Conservation (phyloP, 2,113 vertebrate genomes). For the Egretta garzetta region DNA sequence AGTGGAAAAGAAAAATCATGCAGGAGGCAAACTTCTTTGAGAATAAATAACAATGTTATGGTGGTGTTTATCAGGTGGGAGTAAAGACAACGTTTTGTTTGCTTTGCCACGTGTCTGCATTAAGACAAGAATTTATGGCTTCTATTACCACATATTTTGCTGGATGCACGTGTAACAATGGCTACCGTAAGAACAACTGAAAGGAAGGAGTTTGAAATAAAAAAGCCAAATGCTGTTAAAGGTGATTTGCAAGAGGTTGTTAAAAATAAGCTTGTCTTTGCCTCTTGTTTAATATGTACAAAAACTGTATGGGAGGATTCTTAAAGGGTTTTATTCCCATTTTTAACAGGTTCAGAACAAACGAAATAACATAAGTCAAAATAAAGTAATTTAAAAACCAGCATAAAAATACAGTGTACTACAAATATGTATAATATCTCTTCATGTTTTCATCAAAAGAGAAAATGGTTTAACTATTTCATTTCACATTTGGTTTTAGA, state of each 20-base stretch:
- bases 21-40: background rate
- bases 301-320: background rate
- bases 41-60: background rate
- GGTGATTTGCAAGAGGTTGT: background rate
- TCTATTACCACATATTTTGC: background rate
- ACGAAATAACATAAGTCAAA: background rate
- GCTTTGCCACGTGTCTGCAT: background rate
- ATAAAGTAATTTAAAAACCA: background rate
- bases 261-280: background rate
- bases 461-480: background rate
- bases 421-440: rapidly evolving
- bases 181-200: background rate
- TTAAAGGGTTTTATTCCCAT: background rate
- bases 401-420: background rate
- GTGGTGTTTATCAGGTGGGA: background rate
- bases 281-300: background rate
- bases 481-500: background rate
- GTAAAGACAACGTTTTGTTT: background rate
- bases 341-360: background rate
- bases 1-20: background rate
- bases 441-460: background rate
- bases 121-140: background rate
- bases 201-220: background rate
- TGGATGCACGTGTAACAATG: background rate
- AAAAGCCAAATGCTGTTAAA: background rate